These are phyloP conservation scores for Synanthedon formicaeformis DNA, from an alignment of 2,888 invertebrate genomes.

Conservation along the genomic window DNA sequence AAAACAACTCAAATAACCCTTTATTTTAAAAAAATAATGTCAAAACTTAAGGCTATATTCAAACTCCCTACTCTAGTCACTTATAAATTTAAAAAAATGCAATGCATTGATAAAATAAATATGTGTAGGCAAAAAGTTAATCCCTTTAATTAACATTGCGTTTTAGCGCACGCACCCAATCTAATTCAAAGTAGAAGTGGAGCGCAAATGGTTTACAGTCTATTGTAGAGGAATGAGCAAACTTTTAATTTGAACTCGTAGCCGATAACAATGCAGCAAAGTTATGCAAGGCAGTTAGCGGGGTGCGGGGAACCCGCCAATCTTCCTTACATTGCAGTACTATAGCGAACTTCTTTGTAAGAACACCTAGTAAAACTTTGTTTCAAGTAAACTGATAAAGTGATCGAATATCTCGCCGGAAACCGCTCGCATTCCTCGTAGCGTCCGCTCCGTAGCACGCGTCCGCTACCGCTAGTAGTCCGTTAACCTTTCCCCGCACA, in stretches of 20 bases:
- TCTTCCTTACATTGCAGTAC: conserved; percentile 60
- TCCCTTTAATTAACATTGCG: not conserved
- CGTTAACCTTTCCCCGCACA: conserved; percentile 4
- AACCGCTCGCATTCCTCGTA: conserved; percentile 27
- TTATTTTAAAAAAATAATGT: too few species aligned
- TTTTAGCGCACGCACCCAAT: not conserved
- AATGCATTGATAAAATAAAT: too few species aligned
- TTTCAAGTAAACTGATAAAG: conserved; percentile 60
- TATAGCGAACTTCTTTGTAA: conserved; percentile 64
- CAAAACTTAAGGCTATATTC: too few species aligned
- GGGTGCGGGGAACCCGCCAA: conserved; percentile 48
- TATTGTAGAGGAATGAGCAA: conserved; percentile 18
- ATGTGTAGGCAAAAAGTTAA: not conserved
- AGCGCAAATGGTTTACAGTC: not conserved
- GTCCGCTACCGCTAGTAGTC: conserved; percentile 8
- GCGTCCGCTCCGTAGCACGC: conserved; percentile 21
- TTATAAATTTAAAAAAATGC: too few species aligned
- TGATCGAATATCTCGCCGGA: conserved; percentile 28
- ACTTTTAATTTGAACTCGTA: conserved; percentile 56
- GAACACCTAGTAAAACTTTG: conserved; percentile 66
- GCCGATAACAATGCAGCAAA: conserved; percentile 59
- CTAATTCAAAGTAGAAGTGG: not conserved
- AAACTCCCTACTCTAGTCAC: too few species aligned
- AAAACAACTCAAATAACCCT: too few species aligned
- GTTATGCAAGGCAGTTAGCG: conserved; percentile 33